Percentiles rank a stretch among this genome's conserved stretches.
Conservation (phyloP, 1,140 invertebrate genomes). For the Drosophila novamexicana region DNA sequence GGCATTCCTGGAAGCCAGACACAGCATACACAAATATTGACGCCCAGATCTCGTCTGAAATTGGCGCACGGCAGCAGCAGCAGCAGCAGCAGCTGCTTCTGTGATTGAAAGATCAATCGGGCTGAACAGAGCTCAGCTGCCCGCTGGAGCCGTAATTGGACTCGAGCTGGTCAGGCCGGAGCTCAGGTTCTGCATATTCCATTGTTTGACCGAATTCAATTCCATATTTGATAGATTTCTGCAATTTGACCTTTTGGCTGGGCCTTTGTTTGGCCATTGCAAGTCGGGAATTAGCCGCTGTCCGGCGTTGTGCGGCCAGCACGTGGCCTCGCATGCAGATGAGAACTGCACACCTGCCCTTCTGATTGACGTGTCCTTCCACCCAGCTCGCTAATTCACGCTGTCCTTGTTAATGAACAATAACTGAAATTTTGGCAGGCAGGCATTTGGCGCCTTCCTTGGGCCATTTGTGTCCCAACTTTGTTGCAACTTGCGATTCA, state of each 20-base stretch:
- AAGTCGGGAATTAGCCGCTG: conserved; percentile 63
- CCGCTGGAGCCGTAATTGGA: conserved; percentile 63
- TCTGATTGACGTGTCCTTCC: conserved; percentile 9
- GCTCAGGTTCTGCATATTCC: conserved; percentile 62
- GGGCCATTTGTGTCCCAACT: conserved; percentile 21
- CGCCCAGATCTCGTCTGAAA: conserved; percentile 34
- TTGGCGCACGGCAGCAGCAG: conserved; percentile 68
- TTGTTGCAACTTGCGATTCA: conserved; percentile 46
- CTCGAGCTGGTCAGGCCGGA: conserved; percentile 43
- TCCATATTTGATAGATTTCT: conserved; percentile 21
- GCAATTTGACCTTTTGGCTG: conserved; percentile 65
- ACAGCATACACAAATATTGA: conserved; percentile 51
- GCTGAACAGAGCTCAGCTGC: conserved; percentile 51
- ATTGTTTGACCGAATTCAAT: conserved; percentile 47
- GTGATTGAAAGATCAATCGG: conserved; percentile 75
- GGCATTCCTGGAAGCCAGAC: conserved; percentile 63
- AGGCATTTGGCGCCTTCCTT: conserved; percentile 4
- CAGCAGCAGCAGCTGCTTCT: conserved; percentile 17
- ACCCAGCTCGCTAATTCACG: too few relatives aligned
- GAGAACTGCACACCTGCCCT: conserved; percentile 12
- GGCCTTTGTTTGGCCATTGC: conserved; percentile 59
- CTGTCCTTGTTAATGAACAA: conserved; percentile 23
- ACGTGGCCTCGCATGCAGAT: conserved; percentile 40
- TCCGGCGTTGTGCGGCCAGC: conserved; percentile 47
- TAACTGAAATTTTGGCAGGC: conserved; percentile 3